Evolutionary conservation across 1,140 invertebrate genomes (phyloP), one percentile per base, ranked within the genome.

Genomic region (Laupala kohalensis): DNA sequence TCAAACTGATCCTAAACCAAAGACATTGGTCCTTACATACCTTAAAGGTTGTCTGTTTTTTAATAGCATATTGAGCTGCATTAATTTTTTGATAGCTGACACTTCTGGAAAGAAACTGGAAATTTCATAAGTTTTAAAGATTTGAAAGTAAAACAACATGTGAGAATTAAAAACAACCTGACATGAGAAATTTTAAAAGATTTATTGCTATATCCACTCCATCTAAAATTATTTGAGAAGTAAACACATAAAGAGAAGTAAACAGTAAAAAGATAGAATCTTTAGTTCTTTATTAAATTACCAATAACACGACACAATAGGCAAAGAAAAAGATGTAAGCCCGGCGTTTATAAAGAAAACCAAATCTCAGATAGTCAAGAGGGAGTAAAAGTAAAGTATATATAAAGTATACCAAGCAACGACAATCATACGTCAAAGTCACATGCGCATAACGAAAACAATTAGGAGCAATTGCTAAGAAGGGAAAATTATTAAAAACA

Each of bases 101-200:
- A 72, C 62, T 28, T 72, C 71, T 72, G 71, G 24, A 72, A 72
- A 72, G 25, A 72, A 68, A 72, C 37, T 72, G 29, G 26, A 67
- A 53, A 65, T 64, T 64, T 71, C 53, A 65, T 70, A 70, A 53
- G 19, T 30, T 25, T 62, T 26, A 70, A 62, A 70, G 23, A 68
- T 28, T 27, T 37, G 28, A 68, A 68, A 19, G 25, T 15, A 28
- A 29, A 29, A 13, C 6, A 67, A 25, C 23, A 28, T 28, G 28
- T 5, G 0, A 53, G 37, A 19, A 53, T 53, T 9, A 53, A 13
- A 19, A 9, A 53, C 37, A 53, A 53, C 9, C 9, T 19, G 4
- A 53, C 37, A 53, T 53, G 19, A 2, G 37, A 13, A 53, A 13
- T 53, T 53, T 53, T 19, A 53, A 53, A 53, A 53, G 1, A 53